Evolutionary conservation across 2,113 vertebrate genomes (phyloP).

Genomic region (Sitta europaea): DNA sequence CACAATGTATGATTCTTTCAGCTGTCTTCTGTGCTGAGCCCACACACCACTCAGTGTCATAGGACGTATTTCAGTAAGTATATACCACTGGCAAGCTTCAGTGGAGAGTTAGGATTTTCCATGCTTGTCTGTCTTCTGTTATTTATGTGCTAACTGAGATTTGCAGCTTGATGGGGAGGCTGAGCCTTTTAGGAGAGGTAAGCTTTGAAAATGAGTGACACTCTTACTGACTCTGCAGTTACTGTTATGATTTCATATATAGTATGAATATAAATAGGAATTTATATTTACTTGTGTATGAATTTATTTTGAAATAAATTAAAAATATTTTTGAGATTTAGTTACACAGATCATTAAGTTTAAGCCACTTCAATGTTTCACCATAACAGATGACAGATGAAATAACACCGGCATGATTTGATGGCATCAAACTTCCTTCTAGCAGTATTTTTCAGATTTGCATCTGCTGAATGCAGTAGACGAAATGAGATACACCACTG

Average conservation of each 20-base stretch:
- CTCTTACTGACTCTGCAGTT: not conserved
- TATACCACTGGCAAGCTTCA: not conserved
- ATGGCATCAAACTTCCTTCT: not conserved
- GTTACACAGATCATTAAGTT: not conserved
- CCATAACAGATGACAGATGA: not conserved
- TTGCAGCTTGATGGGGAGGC: not conserved
- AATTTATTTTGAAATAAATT: not conserved
- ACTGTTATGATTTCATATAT: not conserved
- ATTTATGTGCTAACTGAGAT: not conserved
- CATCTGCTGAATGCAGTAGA: not conserved
- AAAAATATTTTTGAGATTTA: not conserved
- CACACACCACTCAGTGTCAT: conserved; percentile 8
- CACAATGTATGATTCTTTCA: conserved; percentile 10
- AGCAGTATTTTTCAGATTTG: not conserved
- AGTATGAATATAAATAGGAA: not conserved
- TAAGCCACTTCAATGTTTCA: not conserved
- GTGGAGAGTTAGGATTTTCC: not conserved
- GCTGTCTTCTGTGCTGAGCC: not conserved
- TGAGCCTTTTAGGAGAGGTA: not conserved
- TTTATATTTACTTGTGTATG: not conserved
- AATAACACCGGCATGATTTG: not conserved
- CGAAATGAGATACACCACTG: not conserved
- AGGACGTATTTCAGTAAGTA: not conserved
- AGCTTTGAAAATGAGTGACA: not conserved
- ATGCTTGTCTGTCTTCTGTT: not conserved